Conservation (phyloP, 1,140 invertebrate species). For the Galleria mellonella region DNA sequence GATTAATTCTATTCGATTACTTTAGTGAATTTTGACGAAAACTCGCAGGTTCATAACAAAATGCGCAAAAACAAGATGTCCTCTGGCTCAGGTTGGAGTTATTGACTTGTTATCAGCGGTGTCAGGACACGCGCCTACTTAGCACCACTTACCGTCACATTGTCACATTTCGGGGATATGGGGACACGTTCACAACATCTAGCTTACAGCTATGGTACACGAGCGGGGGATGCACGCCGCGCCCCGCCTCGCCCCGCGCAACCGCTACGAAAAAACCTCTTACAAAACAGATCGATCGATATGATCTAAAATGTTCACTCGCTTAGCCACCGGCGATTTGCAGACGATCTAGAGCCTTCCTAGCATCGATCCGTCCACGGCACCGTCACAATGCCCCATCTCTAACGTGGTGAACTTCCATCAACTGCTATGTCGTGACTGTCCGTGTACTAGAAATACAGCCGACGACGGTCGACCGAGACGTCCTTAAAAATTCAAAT, state of each 20-base stretch:
- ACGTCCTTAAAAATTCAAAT: not conserved
- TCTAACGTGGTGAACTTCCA: not conserved
- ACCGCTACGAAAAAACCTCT: slow-evolving; percentile 46
- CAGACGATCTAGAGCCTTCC: slow-evolving; percentile 2
- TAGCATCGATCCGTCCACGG: not conserved
- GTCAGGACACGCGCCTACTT: not conserved
- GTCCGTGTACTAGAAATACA: not conserved
- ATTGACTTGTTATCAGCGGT: not conserved
- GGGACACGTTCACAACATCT: slow-evolving; percentile 10
- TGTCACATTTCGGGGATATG: not conserved
- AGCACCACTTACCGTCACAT: not conserved
- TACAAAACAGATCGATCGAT: slow-evolving; percentile 67
- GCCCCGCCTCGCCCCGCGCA: slow-evolving; percentile 28
- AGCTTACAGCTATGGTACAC: slow-evolving; percentile 12
- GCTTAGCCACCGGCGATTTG: slow-evolving; percentile 16
- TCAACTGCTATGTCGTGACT: not conserved
- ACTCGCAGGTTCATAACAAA: slow-evolving; percentile 13
- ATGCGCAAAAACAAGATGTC: slow-evolving; percentile 26
- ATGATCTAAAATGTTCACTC: slow-evolving; percentile 38
- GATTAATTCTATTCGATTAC: not conserved
- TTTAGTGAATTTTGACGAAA: not conserved
- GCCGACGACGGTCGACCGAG: not conserved
- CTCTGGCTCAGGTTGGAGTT: not conserved
- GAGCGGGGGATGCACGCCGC: slow-evolving; percentile 36
- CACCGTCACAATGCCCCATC: not conserved